These are phyloP conservation scores for Lamellibrachia columna DNA, from an alignment of 2,888 invertebrate genomes.

Conservation along the genomic window DNA sequence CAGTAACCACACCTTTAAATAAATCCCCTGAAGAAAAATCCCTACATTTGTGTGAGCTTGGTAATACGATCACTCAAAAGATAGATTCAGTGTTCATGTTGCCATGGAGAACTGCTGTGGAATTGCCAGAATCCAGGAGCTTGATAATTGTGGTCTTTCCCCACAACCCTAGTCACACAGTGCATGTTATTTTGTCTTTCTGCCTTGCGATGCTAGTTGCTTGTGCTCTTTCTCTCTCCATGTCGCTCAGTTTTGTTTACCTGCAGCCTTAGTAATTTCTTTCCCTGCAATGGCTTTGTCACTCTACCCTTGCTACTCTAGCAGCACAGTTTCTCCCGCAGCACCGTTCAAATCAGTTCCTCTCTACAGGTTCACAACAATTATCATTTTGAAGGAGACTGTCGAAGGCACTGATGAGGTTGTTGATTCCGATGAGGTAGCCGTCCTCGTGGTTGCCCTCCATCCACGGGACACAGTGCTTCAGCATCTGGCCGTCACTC, in stretches of 20 bases:
- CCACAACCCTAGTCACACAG: not conserved
- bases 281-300: not conserved
- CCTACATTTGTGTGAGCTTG: not conserved
- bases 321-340: not conserved
- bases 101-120: not conserved
- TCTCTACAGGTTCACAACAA: not conserved
- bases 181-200: not conserved
- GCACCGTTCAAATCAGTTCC: not conserved
- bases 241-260: not conserved
- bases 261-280: not conserved
- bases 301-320: not conserved
- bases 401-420: conserved; percentile 83
- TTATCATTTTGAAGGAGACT: not conserved
- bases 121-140: not conserved
- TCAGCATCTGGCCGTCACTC: conserved; percentile 75
- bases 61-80: not conserved
- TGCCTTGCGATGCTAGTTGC: not conserved
- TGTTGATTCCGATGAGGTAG: conserved; percentile 89
- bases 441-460: conserved; percentile 93
- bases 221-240: not conserved
- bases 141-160: not conserved
- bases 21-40: not conserved
- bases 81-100: not conserved
- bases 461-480: conserved; percentile 83
- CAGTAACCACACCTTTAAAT: not conserved